phyloP scores from a whole-genome alignment of 2,888 invertebrate species.

The Trachelus stipa region DNA sequence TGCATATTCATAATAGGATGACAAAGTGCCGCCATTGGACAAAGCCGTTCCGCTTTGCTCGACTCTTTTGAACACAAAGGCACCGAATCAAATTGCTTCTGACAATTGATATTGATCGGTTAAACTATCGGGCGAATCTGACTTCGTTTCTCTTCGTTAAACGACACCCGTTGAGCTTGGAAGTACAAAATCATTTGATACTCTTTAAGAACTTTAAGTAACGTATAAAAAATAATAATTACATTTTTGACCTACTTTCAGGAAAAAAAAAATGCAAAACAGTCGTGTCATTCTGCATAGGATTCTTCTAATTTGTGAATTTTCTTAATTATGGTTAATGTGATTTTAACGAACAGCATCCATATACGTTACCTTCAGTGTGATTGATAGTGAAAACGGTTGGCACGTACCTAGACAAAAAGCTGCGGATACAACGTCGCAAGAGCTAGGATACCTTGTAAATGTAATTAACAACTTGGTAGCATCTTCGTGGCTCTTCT shows the following conservation, averaged over 20 bases:
- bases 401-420: neutral
- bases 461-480: neutral
- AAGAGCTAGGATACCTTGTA: neutral
- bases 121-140: neutral
- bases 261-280: neutral
- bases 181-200: neutral
- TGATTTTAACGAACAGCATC: neutral
- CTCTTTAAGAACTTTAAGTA: neutral
- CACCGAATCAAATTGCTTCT: neutral
- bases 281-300: neutral
- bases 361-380: neutral
- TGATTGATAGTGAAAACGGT: neutral
- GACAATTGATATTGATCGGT: neutral
- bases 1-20: neutral
- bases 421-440: neutral
- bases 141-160: neutral
- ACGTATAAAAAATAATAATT: neutral
- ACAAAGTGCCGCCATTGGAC: neutral
- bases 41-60: neutral
- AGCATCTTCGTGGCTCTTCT: neutral
- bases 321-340: neutral
- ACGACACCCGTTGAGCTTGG: neutral
- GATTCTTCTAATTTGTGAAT: neutral
- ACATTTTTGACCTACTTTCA: neutral
- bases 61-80: neutral